Evolutionary conservation across 2,797 vertebrate genomes (phyloP), one percentile per base, ranked within the genome.

Genomic region (Poecilia picta): DNA sequence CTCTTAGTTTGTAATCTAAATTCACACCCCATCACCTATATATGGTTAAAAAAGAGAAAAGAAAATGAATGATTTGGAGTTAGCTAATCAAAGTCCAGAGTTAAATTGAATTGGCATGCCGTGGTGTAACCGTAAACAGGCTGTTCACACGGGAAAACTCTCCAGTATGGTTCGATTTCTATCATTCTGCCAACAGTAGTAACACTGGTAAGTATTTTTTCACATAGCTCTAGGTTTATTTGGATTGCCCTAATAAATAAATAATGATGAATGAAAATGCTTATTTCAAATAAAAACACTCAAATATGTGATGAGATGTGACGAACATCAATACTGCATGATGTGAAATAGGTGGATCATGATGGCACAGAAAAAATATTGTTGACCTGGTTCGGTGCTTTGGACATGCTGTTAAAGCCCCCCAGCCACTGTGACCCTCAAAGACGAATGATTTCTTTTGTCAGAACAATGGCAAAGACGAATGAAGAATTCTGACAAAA

Each of bases 401-500:
- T 78, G 73, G 64, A 39, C 49, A 57, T 59, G 49, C 20, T 51
- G 72, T 43, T 70, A 47, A 12, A 13, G 45, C 70, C 77, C 23
- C 68, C 51, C 6, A 10, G 68, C 76, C 75, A 72, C 68, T 79
- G 78, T 84, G 51, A 76, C 73, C n/a, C 72, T 79, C 74, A 83
- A 53, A 84, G 83, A 87, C 76, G 80, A 82, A 86, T 85, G 77
- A 20, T 73, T 83, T 86, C 43, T 68, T 86, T 78, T 55, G 70
- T 70, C 7, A 41, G 78, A 72, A 75, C 91, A 93, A 87, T 82
- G 76, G n/a, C 55, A 59, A 88, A 89, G 90, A 91, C 85, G 87
- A 92, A 92, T 91, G 79, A 82, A 88, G 91, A 90, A 86, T 87
- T 90, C 51, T 87, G 88, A 88, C 87, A 87, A 90, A 87, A 74